A percentile compares a stretch with the other conserved stretches of the same genome.
Conservation (phyloP, 1,140 invertebrate genomes). For the Rhyzopertha dominica region DNA sequence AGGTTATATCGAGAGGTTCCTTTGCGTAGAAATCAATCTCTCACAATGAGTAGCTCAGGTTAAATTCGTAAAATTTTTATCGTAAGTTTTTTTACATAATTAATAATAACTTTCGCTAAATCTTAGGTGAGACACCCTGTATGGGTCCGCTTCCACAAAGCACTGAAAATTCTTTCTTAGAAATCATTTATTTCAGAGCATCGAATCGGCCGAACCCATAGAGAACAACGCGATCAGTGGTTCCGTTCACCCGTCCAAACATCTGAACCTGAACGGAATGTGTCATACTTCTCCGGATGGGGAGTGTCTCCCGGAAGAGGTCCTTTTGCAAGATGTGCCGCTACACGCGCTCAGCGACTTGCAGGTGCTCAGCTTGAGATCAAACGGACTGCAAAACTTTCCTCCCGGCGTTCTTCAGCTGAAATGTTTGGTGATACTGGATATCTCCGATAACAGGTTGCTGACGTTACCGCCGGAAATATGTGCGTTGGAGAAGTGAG, state of each 20-base stretch:
- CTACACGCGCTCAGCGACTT: constrained; percentile 43
- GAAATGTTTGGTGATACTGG: constrained; percentile 54
- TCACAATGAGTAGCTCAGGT: no score
- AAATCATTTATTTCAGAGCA: neutral
- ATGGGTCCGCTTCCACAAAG: neutral
- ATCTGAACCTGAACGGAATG: constrained; percentile 39
- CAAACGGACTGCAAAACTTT: constrained; percentile 54
- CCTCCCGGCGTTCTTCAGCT: constrained; percentile 57
- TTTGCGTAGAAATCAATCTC: no score
- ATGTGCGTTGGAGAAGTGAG: constrained; percentile 59
- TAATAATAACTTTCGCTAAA: neutral
- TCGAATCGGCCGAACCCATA: neutral
- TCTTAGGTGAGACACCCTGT: neutral
- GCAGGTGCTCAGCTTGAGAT: constrained; percentile 53
- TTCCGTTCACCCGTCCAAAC: constrained; percentile 19
- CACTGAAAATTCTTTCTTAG: neutral
- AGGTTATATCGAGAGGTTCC: no score
- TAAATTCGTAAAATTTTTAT: no score
- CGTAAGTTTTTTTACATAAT: no score
- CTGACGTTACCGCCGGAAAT: constrained; percentile 57
- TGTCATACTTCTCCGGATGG: constrained; percentile 26
- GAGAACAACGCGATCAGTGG: constrained; percentile 1
- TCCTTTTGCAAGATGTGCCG: constrained; percentile 37
- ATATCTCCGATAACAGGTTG: constrained; percentile 67
- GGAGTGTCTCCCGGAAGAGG: constrained; percentile 36